Evolutionary conservation across 2,888 invertebrate genomes (phyloP), one percentile per base, ranked within the genome.

Genomic region (Magallana nippona): DNA sequence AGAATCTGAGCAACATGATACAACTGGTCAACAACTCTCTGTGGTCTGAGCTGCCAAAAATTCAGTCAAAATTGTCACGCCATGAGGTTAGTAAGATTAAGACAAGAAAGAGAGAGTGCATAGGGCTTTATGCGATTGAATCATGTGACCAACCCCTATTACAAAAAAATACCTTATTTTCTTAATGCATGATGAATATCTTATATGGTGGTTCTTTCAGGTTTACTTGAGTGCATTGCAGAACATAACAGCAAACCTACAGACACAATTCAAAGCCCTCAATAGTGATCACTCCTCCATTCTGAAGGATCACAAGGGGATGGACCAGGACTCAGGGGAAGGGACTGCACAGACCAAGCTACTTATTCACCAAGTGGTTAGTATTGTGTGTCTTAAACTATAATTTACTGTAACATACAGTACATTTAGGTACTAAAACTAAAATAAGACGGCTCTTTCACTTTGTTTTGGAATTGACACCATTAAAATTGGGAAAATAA

Each of bases 331-430:
- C 58, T 19, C 22, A 57, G 27, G n/a, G 82, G 58, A 17, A 58
- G 19, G 57, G n/a, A 60, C 86, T 57, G 71, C 77, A 17, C 78
- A 86, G 84, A 86, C 88, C 13, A 83, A 87, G 27, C 81, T 85
- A 19, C 85, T 87, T 27, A 84, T 89, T 10, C 85, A 88, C 2
- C 79, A 85, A 58, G 82, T 89, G 88, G 89, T 89, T 83, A 60
- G 86, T 80, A 58, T 55, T 77, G 10, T 13, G 58, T 44, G 44
- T 44, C 44, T 44, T 8, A 10, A 8, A 0, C 44, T 44, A 44
- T 44, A 44, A 5, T 44, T 44, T 8, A 44, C 44, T 44, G 0
- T 44, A 44, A 44, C 8, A 44, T 44, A 44, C 44, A 44, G 44
- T 44, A 8, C 8, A 44, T 3, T 44, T 44, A 44, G 44, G 44